Evolutionary conservation across 2,888 invertebrate genomes (phyloP).

Genomic region (Idaea straminata): DNA sequence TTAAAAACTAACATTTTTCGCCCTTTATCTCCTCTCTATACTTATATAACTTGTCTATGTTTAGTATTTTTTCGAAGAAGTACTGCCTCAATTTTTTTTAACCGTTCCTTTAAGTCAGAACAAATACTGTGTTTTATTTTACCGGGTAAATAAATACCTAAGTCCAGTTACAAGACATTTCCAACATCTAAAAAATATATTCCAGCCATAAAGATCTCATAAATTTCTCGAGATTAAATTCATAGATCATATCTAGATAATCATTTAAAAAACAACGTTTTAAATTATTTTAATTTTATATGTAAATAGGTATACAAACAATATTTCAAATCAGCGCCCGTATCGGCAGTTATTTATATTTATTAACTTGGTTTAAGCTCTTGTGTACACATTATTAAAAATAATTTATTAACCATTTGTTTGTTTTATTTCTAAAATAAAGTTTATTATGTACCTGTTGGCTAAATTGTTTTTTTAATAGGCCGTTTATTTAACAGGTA

Average conservation of each 20-base stretch:
- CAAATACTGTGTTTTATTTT: too few species aligned
- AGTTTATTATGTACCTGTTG: neutral
- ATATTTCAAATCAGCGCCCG: conserved; percentile 29
- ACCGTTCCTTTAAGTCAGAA: too few species aligned
- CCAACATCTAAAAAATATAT: neutral
- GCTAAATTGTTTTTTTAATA: neutral
- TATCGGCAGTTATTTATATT: conserved; percentile 3
- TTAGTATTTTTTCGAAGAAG: too few species aligned
- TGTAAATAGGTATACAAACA: conserved; percentile 30
- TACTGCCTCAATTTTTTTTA: too few species aligned
- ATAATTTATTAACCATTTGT: conserved; percentile 1
- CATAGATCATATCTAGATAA: conserved; percentile 12
- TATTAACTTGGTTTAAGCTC: neutral
- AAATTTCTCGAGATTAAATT: conserved; percentile 6
- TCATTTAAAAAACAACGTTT: conserved; percentile 24
- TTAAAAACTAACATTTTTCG: too few species aligned
- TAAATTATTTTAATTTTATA: conserved; percentile 31
- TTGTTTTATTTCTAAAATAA: neutral
- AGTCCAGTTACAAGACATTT: too few species aligned
- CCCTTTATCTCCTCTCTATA: too few species aligned
- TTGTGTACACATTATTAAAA: neutral
- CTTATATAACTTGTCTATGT: too few species aligned
- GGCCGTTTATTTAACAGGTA: neutral
- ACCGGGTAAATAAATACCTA: too few species aligned
- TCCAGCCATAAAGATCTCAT: neutral